Conservation (phyloP, 2,797 vertebrate genomes). For the Aselliscus stoliczkanus region DNA sequence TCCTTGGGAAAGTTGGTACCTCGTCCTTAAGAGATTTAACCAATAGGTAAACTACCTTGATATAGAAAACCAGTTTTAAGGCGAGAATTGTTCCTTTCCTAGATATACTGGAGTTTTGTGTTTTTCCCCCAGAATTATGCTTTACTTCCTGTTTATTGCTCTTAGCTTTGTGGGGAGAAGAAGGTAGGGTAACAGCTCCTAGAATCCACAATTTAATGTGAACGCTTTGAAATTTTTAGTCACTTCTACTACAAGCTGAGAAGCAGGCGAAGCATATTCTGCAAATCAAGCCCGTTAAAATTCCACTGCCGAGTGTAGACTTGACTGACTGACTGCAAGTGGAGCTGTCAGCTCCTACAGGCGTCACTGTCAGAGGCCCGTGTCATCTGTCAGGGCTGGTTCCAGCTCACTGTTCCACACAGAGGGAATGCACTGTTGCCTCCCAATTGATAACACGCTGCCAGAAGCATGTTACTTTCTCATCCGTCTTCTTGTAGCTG, state of each 20-base stretch:
- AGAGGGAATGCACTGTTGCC: slow-evolving; percentile 88
- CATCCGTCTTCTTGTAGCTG: slow-evolving; percentile 93
- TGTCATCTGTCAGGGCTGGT: slow-evolving; percentile 97
- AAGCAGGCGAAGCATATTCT: slow-evolving; percentile 82
- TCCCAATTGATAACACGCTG: slow-evolving; percentile 90
- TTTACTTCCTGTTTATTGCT: slow-evolving; percentile 43
- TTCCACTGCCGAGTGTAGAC: slow-evolving; percentile 80
- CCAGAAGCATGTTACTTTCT: slow-evolving; percentile 89
- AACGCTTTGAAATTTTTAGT: slow-evolving; percentile 76
- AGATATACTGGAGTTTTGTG: neutral
- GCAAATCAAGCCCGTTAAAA: slow-evolving; percentile 84
- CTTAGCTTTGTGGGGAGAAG: slow-evolving; percentile 15
- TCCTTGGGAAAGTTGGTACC: slow-evolving; percentile 1
- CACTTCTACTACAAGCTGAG: slow-evolving; percentile 67
- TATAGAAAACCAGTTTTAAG: slow-evolving; percentile 6
- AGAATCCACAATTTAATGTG: slow-evolving; percentile 68
- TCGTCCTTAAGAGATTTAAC: neutral
- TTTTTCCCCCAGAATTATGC: neutral
- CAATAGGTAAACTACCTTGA: slow-evolving; percentile 16
- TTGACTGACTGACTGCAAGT: slow-evolving; percentile 95
- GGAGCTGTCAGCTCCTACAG: slow-evolving; percentile 92
- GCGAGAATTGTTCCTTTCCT: neutral
- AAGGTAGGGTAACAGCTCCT: slow-evolving; percentile 54
- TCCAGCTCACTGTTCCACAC: slow-evolving; percentile 95
- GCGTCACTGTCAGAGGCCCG: slow-evolving; percentile 92